phyloP scores from a whole-genome alignment of 2,888 invertebrate genomes.

The Campaea margaritaria region DNA sequence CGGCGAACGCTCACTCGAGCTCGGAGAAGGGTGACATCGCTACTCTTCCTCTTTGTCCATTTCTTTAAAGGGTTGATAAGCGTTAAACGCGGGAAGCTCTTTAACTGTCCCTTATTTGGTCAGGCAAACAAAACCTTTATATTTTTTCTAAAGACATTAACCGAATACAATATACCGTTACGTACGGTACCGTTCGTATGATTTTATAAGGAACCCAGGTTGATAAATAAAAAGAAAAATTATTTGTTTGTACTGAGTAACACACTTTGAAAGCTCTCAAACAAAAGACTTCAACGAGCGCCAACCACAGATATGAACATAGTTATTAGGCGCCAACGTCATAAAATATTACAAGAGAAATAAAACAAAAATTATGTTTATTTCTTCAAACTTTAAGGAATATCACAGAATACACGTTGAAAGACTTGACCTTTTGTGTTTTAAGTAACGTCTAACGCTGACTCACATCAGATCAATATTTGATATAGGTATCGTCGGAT shows the following conservation, averaged over 20 bases:
- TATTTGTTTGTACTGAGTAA: neutral
- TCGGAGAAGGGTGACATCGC: conserved; percentile 80
- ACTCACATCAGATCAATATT: neutral
- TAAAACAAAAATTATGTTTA: too few species aligned
- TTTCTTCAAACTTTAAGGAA: too few species aligned
- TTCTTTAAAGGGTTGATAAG: conserved; percentile 68
- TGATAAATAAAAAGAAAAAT: neutral
- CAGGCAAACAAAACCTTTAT: conserved; percentile 35
- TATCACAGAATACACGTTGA: too few species aligned
- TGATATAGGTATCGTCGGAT: neutral
- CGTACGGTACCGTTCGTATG: neutral
- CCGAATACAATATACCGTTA: conserved; percentile 14
- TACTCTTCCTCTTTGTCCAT: conserved; percentile 72
- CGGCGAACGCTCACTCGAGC: conserved; percentile 60
- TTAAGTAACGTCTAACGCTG: neutral
- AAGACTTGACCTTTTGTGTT: too few species aligned
- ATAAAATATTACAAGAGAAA: too few species aligned
- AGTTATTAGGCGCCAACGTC: too few species aligned
- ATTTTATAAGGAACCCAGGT: neutral
- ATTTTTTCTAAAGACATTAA: conserved; percentile 20
- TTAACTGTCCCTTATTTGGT: conserved; percentile 51
- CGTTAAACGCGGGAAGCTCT: conserved; percentile 53
- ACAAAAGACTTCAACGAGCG: conserved; percentile 34
- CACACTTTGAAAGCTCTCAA: conserved; percentile 3
- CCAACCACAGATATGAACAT: neutral